Evolutionary conservation across 2,113 vertebrate genomes (phyloP).

Genomic region (Phrynocephalus versicolor): DNA sequence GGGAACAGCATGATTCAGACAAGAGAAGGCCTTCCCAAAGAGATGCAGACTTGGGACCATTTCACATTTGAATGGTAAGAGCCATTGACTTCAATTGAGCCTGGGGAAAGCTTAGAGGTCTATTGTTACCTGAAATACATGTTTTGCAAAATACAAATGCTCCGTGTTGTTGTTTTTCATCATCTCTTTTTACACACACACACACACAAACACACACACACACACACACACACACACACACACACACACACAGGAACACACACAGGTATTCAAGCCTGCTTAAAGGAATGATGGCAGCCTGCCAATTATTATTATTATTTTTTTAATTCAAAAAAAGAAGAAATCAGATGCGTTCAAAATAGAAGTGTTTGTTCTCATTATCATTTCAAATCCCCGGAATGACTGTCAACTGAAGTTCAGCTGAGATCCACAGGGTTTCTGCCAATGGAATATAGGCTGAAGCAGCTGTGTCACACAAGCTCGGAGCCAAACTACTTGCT

Average conservation of each 20-base stretch:
- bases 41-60: neutral
- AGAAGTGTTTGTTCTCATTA: conserved; percentile 23
- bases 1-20: no score
- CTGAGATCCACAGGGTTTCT: neutral
- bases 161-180: conserved; percentile 6
- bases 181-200: neutral
- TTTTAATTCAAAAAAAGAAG: conserved; percentile 12
- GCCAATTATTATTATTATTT: conserved; percentile 39
- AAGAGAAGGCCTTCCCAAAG: neutral
- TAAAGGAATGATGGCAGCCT: conserved; percentile 23
- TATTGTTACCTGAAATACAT: conserved; percentile 11
- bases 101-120: conserved; percentile 6
- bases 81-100: neutral
- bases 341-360: conserved; percentile 2
- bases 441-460: conserved; percentile 1
- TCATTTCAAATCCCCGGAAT: conserved; percentile 15
- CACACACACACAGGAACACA: neutral
- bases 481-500: neutral
- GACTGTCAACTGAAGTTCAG: conserved; percentile 3
- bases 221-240: neutral
- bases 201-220: neutral
- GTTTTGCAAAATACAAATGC: neutral
- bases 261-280: conserved; percentile 2
- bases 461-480: neutral
- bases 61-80: neutral